Base-by-base conservation (phyloP, 2,113 vertebrate genomes). In the Thunnus thynnus region DNA sequence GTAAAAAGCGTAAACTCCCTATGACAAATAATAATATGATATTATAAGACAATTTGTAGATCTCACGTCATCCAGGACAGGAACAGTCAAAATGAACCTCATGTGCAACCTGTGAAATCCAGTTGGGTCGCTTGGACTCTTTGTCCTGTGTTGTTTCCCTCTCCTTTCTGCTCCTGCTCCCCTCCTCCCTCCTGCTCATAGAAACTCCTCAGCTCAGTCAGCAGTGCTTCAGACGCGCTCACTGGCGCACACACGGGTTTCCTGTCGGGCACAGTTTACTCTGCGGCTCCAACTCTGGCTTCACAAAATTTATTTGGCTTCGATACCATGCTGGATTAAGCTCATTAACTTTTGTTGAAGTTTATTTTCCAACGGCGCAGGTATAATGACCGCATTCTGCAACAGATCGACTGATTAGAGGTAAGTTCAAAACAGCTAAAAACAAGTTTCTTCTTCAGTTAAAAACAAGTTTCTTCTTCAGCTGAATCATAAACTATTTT, bases 361-460 rank as follows among this genome's bases (percentile, higher is more conserved):
- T 13, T 36, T 9, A 41, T 41, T 76, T 55, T 1, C 17, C n/a
- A 17, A 6, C 44, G 46, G 47, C 66, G 44, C 72, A 61, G 71
- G 60, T 60, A 84, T 52, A 61, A 90, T 86, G 87, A 56, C 1
- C 61, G 3, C 44, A 20, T 67, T 66, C 32, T 72, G 47, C 64
- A 8, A 54, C 63, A 30, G 80, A 76, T 51, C 71, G 5, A 57
- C 69, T 57, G 80, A 83, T 68, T 86, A 84, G 64, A 85, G 89
- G 92, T 92, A 51, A 91, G 81, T 70, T 41, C 7, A 41, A 7
- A 41, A 41, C 36, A 9, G 9, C 36, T 41, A 41, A 41, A 36
- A 41, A 41, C 17, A 9, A 25, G 46, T 55, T 72, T 20, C 2
- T 10, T 46, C 3, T 12, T 13, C 48, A 54, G 5, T 3, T 55